Evolutionary conservation across 92 coral and sea anemone genomes (phyloP), one percentile per base, ranked within the genome.

Genomic region (Siderastrea siderea): DNA sequence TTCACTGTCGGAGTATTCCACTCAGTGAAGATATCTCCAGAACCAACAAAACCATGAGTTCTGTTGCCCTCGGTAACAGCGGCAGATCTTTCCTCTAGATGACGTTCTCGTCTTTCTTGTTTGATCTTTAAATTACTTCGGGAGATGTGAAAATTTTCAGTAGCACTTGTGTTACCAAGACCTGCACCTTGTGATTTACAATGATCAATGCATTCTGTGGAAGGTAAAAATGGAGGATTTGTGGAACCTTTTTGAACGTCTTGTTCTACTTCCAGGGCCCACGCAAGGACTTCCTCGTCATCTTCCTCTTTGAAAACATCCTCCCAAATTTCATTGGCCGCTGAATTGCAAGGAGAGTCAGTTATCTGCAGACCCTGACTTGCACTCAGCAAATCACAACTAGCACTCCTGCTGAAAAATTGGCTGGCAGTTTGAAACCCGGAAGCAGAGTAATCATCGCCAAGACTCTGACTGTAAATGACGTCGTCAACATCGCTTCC

Each of bases 231-330:
- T 9, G 57, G 57, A 5, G 10, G 57, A 53, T 13, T 15, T 5
- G 57, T 46, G 45, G 75, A 9, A 26, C 38, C 38, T 26, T 26
- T 26, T 26, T 26, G 38, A 26, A 26, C 49, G 54, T 71, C 46
- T 26, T 9, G 63, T 63, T 76, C 81, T 3, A 76, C 47, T 3
- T 19, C 76, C 51, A 73, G 65, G 65, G 86, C 86, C 77, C 73
- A 73, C 16, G 58, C 47, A 12, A 81, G 78, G 47, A 81, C 14
- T 26, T 81, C 86, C n/a, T 81, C 78, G 49, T 81, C 86, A 3
- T 68, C 60, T 50, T 73, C 73, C 4, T 81, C 66, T 26, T 51
- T 47, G 51, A 81, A 47, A 7, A 63, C 86, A 52, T 81, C 86
- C 46, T 47, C 53, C 75, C 75, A 71, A 3, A 17, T 11, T 2